Base-by-base conservation (phyloP, 2,888 invertebrate species). In the Parnassius mnemosyne region DNA sequence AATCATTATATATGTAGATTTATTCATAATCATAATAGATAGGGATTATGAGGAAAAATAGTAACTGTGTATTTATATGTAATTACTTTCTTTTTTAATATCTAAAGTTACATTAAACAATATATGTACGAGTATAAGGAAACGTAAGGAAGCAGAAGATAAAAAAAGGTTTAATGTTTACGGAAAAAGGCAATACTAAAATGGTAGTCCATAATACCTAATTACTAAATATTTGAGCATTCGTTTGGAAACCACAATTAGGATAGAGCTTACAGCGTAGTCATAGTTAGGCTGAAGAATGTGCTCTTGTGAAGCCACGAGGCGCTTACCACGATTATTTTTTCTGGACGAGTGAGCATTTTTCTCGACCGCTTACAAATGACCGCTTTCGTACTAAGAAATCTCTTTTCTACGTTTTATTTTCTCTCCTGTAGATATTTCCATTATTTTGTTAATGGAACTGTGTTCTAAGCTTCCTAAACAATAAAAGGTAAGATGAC, bases 281-380 rank as follows among this genome's bases (percentile, higher is more conserved):
- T 69, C 61, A 63, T 65, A 57, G 67, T 64, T 62, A 63, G 60
- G 66, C 61, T 68, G 69, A 69, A 66, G 66, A 69, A 66, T 65
- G 68, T 66, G 63, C 66, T 60, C 60, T 50, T 53, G 63, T 50
- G 65, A 64, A 67, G 65, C 63, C 65, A 66, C 61, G 67, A 73
- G 71, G 63, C 72, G 72, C 69, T 71, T 68, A 73, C 71, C 71
- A 71, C 80, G 80, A 85, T 85, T 84, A 85, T 87, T 88, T 87
- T 87, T 87, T 86, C 85, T 83, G 75, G 82, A 76, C 81, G 84
- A 85, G 80, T 78, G 80, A 85, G 79, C 85, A 87, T 87, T 87
- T 87, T 83, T 87, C 87, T 86, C 83, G 76, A 76, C 81, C 78
- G 82, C 85, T 85, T 85, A 89, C 85, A 89, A 89, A 89, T 87